These are phyloP conservation scores for Onychorhynchus coronatus DNA, from an alignment of 2,113 vertebrate species.

Conservation along the genomic window DNA sequence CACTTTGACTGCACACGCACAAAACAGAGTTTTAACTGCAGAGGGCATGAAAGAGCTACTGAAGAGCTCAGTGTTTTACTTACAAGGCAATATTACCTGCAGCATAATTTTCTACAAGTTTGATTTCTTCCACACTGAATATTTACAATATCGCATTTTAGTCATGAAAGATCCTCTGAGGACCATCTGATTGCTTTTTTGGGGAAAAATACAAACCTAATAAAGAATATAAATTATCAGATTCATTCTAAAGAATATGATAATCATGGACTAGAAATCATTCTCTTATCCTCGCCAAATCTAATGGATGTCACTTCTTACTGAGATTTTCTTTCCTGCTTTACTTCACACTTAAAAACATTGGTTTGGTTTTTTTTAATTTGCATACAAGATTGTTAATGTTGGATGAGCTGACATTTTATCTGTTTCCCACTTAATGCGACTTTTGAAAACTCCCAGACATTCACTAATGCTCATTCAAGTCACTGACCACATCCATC, in stretches of 20 bases:
- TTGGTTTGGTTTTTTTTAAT: not conserved
- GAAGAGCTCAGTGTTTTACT: not conserved
- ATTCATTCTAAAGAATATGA: not conserved
- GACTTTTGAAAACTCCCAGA: not conserved
- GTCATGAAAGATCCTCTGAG: not conserved
- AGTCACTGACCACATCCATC: not conserved
- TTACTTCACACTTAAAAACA: not conserved
- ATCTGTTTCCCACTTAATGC: not conserved
- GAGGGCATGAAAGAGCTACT: constrained; percentile 57
- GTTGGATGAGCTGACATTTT: not conserved
- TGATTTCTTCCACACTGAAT: not conserved
- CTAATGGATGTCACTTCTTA: not conserved
- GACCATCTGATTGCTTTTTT: not conserved
- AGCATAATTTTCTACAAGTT: not conserved
- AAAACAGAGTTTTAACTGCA: constrained; percentile 34
- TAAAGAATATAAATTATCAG: not conserved
- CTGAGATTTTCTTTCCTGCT: not conserved
- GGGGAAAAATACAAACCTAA: not conserved
- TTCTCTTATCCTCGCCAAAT: not conserved
- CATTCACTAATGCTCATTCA: not conserved
- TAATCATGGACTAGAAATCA: not conserved
- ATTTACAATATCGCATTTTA: not conserved
- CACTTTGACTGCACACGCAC: not conserved
- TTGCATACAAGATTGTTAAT: not conserved
- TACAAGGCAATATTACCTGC: not conserved